Percentiles rank a stretch among this genome's conserved stretches.
phyloP scores from a whole-genome alignment of 2,888 invertebrate species.

The Eilema sororculum region DNA sequence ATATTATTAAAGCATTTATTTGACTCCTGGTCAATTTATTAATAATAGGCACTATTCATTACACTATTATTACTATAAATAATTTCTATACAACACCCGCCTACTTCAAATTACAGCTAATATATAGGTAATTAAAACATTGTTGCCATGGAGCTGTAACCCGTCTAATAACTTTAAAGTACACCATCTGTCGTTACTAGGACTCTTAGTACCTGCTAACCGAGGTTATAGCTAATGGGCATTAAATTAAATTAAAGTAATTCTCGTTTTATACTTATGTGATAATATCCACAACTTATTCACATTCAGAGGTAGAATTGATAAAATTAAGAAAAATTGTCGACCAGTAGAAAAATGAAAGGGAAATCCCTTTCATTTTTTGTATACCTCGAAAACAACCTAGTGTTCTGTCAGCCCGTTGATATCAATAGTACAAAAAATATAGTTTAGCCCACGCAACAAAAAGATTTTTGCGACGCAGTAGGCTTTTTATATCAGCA shows the following conservation, averaged over 20 bases:
- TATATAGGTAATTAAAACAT: background rate
- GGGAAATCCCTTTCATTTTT: too few relatives aligned
- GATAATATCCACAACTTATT: background rate
- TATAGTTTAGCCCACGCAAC: too few relatives aligned
- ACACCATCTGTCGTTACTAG: background rate
- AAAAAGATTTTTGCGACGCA: background rate
- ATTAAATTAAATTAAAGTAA: background rate
- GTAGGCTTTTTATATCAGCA: background rate
- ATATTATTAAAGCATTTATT: too few relatives aligned
- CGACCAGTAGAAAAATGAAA: background rate
- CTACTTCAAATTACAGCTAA: background rate
- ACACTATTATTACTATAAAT: background rate
- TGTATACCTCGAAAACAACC: too few relatives aligned
- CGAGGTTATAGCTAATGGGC: background rate
- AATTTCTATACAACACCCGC: background rate
- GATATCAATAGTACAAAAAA: too few relatives aligned
- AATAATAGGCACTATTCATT: background rate
- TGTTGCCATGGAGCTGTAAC: background rate
- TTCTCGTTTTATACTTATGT: background rate
- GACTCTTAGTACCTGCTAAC: background rate
- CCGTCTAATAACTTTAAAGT: too few relatives aligned
- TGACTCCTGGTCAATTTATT: background rate
- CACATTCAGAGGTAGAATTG: background rate
- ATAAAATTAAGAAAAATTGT: background rate
- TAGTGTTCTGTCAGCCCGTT: too few relatives aligned